Percentiles rank a stretch among this genome's conserved stretches.
phyloP scores from a whole-genome alignment of 2,888 invertebrate species.

The Endomychus coccineus region DNA sequence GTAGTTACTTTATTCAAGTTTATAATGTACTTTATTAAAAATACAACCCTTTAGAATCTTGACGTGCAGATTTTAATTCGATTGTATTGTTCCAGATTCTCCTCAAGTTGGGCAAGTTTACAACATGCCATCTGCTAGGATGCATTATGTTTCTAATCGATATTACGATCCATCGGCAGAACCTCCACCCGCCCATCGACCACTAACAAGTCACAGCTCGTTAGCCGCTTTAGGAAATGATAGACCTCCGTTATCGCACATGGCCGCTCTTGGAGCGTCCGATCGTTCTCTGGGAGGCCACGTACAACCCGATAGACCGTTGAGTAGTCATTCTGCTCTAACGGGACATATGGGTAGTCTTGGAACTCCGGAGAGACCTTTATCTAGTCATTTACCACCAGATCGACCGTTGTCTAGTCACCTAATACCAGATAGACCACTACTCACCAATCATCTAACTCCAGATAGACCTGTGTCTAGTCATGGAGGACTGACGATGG shows the following conservation, averaged over 20 bases:
- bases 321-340: conserved; percentile 29
- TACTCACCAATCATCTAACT: conserved; percentile 20
- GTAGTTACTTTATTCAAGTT: too few species aligned
- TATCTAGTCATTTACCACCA: conserved; percentile 23
- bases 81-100: conserved; percentile 44
- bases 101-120: conserved; percentile 64
- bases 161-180: conserved; percentile 55
- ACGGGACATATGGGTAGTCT: conserved; percentile 19
- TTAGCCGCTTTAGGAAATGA: conserved; percentile 39
- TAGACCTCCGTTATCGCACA: conserved; percentile 36
- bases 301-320: conserved; percentile 30
- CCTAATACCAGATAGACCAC: conserved; percentile 31
- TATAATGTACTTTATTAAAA: too few species aligned
- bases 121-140: conserved; percentile 44
- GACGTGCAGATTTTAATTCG: not conserved
- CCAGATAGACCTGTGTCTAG: conserved; percentile 31
- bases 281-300: conserved; percentile 26
- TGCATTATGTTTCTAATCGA: conserved; percentile 44
- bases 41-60: too few species aligned
- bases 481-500: conserved; percentile 40
- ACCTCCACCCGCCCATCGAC: conserved; percentile 54
- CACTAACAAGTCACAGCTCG: conserved; percentile 42
- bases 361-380: conserved; percentile 30
- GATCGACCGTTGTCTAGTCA: conserved; percentile 33
- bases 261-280: conserved; percentile 33